These are phyloP conservation scores for Hirtodrosophila alboralis DNA, from an alignment of 2,888 invertebrate genomes.

Conservation along the genomic window DNA sequence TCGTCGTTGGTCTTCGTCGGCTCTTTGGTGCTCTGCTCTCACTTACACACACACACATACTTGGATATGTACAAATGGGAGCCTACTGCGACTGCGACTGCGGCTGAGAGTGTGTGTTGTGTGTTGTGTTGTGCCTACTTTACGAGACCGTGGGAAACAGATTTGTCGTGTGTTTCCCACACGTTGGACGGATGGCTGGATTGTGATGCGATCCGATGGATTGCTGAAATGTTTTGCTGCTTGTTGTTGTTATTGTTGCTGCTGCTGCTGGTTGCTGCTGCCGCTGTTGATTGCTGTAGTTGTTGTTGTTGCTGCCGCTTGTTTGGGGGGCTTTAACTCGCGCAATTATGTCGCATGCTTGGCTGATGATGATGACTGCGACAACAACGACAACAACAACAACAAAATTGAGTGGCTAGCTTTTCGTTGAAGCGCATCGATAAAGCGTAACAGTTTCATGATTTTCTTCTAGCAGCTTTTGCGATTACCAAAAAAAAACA, in stretches of 20 bases:
- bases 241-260: conserved; percentile 51
- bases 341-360: conserved; percentile 82
- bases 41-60: conserved; percentile 26
- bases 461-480: conserved; percentile 31
- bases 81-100: conserved; percentile 56
- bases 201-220: conserved; percentile 83
- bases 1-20: conserved; percentile 33
- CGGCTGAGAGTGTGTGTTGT: conserved; percentile 56
- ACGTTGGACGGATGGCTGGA: conserved; percentile 84
- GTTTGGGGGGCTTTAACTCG: conserved; percentile 80
- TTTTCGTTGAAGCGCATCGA: conserved; percentile 81
- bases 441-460: conserved; percentile 63
- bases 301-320: conserved; percentile 49
- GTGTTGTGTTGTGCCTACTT: conserved; percentile 79
- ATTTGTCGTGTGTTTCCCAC: conserved; percentile 85
- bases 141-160: conserved; percentile 84
- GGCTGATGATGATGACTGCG: conserved; percentile 82
- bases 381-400: conserved; percentile 56
- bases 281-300: conserved; percentile 38
- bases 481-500: conserved; percentile 49
- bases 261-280: conserved; percentile 40
- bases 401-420: conserved; percentile 60
- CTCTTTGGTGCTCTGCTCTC: conserved; percentile 52
- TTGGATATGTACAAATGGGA: conserved; percentile 55
- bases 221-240: conserved; percentile 77